These are phyloP conservation scores for Amphipoea oculea DNA, from an alignment of 2,888 invertebrate genomes.

Conservation along the genomic window DNA sequence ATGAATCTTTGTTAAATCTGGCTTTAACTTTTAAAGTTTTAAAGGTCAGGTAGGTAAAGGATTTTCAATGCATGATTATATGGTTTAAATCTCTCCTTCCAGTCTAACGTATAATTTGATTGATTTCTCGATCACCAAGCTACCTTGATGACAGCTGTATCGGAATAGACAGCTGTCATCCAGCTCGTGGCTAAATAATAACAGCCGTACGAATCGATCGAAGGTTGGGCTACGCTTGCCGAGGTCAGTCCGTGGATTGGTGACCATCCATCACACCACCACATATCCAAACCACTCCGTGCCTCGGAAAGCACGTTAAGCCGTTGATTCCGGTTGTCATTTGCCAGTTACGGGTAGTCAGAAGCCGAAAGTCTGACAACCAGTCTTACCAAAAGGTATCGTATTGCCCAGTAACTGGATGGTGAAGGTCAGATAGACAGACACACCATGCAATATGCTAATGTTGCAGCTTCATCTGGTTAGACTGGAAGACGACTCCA, in stretches of 20 bases:
- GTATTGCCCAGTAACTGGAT: not conserved
- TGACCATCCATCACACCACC: not conserved
- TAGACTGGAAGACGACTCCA: not conserved
- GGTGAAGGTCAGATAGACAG: not conserved
- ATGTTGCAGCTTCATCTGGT: not conserved
- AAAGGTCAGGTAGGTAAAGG: not conserved
- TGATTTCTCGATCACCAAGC: not conserved
- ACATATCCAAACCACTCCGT: not conserved
- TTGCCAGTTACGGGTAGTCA: not conserved
- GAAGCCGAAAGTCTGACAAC: too few species aligned
- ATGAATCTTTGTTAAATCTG: not conserved
- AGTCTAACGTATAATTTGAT: not conserved
- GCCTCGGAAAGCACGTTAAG: not conserved
- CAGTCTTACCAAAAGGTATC: not conserved
- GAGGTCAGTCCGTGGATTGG: not conserved
- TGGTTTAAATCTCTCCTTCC: not conserved
- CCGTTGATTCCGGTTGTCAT: not conserved
- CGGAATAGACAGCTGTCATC: constrained; percentile 1
- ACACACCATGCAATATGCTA: not conserved
- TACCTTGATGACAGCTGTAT: constrained; percentile 1
- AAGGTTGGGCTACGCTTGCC: not conserved
- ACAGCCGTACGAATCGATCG: not conserved
- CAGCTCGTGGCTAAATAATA: constrained; percentile 1
- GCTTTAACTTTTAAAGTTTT: not conserved
- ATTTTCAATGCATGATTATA: not conserved